Conservation (phyloP, 92 coral and sea anemone species). For the Galaxea fascicularis region DNA sequence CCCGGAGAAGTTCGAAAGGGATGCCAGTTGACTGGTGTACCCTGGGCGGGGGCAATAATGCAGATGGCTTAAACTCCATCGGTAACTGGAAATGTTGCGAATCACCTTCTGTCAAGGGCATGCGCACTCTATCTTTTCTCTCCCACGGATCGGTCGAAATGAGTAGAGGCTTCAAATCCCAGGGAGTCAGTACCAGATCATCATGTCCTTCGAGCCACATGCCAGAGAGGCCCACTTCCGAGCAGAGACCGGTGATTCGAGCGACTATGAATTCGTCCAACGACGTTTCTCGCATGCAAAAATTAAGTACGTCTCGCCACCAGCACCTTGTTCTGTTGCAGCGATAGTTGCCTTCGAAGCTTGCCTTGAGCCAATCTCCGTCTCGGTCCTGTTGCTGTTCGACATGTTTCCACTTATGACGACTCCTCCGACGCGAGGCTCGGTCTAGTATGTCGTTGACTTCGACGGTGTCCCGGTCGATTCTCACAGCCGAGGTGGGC, state of each 20-base stretch:
- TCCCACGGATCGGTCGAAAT: slow-evolving; percentile 8
- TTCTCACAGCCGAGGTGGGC: not conserved
- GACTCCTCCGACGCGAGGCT: not conserved
- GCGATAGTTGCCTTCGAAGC: not conserved
- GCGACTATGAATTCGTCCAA: slow-evolving; percentile 1
- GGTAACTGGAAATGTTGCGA: not conserved
- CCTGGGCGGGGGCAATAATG: not conserved
- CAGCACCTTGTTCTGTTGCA: not conserved
- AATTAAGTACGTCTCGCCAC: not conserved
- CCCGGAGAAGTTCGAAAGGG: not conserved
- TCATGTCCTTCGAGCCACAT: not conserved
- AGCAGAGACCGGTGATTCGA: not conserved
- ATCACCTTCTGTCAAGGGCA: not conserved
- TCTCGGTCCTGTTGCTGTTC: not conserved
- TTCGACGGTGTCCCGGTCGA: not conserved
- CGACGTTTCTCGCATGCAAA: not conserved
- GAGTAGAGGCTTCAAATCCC: not conserved
- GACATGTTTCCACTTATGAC: not conserved
- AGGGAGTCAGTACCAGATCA: not conserved
- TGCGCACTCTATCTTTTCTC: not conserved
- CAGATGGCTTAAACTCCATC: not conserved
- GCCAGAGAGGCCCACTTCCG: not conserved
- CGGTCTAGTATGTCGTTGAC: not conserved
- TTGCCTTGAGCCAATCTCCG: not conserved
- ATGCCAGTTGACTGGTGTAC: not conserved